Percentiles rank a stretch among this genome's conserved stretches.
These are phyloP conservation scores for Meandrina meandrites DNA, from an alignment of 92 coral and sea anemone genomes.

Conservation along the genomic window DNA sequence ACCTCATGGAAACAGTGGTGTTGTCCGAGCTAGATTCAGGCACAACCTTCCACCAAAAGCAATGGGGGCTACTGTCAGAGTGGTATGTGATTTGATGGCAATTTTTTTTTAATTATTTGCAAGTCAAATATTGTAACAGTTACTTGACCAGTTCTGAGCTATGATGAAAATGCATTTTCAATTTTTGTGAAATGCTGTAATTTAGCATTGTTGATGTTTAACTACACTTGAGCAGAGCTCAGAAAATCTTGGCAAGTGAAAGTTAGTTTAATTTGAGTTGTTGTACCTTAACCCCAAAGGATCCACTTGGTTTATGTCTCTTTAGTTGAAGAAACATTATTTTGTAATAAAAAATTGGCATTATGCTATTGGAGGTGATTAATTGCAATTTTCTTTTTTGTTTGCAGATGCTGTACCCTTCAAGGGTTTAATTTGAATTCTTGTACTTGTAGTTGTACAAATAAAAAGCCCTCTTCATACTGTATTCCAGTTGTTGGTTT, in stretches of 20 bases:
- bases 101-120: not conserved
- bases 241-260: slow-evolving; percentile 6
- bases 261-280: not conserved
- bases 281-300: not conserved
- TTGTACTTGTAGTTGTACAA: slow-evolving; percentile 58
- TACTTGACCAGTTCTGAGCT: slow-evolving; percentile 59
- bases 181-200: slow-evolving; percentile 35
- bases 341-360: not conserved
- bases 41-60: slow-evolving; percentile 97
- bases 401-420: slow-evolving; percentile 97
- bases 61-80: slow-evolving; percentile 96
- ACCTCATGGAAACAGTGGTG: slow-evolving; percentile 99
- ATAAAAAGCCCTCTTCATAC: slow-evolving; percentile 25
- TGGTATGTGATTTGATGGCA: slow-evolving; percentile 66
- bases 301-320: not conserved
- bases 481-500: not conserved
- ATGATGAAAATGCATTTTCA: slow-evolving; percentile 55
- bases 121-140: not conserved
- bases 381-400: not conserved
- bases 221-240: slow-evolving; percentile 98
- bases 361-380: too few relatives aligned
- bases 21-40: slow-evolving; percentile 95
- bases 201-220: slow-evolving; percentile 62
- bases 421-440: slow-evolving; percentile 71
- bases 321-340: not conserved